phyloP scores from a whole-genome alignment of 1,140 invertebrate genomes.

The Samia ricini region DNA sequence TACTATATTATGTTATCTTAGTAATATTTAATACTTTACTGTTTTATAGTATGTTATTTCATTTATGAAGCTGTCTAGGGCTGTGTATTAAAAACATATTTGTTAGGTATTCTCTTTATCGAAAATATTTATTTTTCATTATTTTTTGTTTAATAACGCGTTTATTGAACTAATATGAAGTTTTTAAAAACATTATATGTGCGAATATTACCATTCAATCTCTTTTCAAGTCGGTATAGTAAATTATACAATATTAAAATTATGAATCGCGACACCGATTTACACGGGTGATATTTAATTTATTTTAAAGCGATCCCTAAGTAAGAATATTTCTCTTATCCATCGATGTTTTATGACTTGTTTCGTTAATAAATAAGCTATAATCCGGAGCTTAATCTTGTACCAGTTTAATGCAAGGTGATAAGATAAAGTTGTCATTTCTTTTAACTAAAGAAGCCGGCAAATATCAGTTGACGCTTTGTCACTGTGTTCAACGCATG shows the following conservation, averaged over 20 bases:
- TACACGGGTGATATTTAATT: not conserved
- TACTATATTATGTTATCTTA: not conserved
- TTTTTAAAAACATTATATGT: too few relatives aligned
- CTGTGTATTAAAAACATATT: not conserved
- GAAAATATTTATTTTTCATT: too few relatives aligned
- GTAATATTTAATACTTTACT: not conserved
- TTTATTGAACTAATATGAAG: too few relatives aligned
- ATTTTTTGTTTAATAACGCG: too few relatives aligned
- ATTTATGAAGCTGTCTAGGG: not conserved
- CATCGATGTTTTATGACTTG: slow-evolving; percentile 1
- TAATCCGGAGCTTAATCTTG: slow-evolving; percentile 35
- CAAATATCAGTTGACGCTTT: slow-evolving; percentile 24
- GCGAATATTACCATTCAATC: too few relatives aligned
- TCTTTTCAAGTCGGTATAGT: not conserved
- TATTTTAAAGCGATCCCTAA: not conserved
- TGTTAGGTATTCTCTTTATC: too few relatives aligned
- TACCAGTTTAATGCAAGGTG: not conserved
- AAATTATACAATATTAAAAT: not conserved
- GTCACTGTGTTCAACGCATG: slow-evolving; percentile 7
- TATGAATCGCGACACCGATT: not conserved
- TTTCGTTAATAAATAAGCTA: slow-evolving; percentile 14
- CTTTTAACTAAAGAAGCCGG: slow-evolving; percentile 16
- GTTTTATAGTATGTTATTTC: not conserved
- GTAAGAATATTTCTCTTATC: not conserved
- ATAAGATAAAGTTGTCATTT: slow-evolving; percentile 28